phyloP scores from a whole-genome alignment of 2,113 vertebrate species.

The Datnioides undecimradiatus region DNA sequence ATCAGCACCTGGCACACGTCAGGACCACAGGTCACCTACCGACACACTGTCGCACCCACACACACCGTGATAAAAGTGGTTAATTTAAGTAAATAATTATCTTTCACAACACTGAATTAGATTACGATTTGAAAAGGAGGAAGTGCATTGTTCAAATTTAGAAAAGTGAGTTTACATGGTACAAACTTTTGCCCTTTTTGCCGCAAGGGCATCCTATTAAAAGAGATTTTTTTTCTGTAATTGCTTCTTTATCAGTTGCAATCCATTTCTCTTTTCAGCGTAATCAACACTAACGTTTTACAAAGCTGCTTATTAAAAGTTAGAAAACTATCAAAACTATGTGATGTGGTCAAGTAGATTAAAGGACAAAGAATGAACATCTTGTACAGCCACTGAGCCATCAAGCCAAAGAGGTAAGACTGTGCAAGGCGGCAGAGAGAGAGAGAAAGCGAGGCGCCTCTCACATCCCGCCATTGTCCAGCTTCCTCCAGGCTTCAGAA shows the following conservation, averaged over 20 bases:
- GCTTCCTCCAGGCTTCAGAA: slow-evolving; percentile 73
- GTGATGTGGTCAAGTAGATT: slow-evolving; percentile 4
- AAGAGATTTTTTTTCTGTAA: neutral
- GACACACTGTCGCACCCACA: neutral
- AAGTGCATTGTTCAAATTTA: neutral
- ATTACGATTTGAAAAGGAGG: neutral
- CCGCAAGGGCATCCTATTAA: neutral
- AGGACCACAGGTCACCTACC: neutral
- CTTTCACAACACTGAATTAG: neutral
- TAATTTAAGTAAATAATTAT: slow-evolving; percentile 35
- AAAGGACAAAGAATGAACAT: slow-evolving; percentile 42
- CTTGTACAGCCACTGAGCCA: slow-evolving; percentile 4
- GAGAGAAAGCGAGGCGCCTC: slow-evolving; percentile 51
- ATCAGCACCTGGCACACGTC: slow-evolving; percentile 39
- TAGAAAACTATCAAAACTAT: no score
- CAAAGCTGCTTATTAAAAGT: neutral
- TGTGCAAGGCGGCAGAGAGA: neutral
- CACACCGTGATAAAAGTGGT: neutral
- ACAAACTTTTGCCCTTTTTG: neutral
- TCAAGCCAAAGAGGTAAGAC: slow-evolving; percentile 5
- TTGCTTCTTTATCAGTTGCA: neutral
- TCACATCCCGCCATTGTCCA: slow-evolving; percentile 84
- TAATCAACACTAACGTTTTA: neutral
- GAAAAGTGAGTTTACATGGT: neutral
- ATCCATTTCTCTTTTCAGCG: neutral